phyloP scores from a whole-genome alignment of 2,113 vertebrate species.

The Lophura nycthemera region DNA sequence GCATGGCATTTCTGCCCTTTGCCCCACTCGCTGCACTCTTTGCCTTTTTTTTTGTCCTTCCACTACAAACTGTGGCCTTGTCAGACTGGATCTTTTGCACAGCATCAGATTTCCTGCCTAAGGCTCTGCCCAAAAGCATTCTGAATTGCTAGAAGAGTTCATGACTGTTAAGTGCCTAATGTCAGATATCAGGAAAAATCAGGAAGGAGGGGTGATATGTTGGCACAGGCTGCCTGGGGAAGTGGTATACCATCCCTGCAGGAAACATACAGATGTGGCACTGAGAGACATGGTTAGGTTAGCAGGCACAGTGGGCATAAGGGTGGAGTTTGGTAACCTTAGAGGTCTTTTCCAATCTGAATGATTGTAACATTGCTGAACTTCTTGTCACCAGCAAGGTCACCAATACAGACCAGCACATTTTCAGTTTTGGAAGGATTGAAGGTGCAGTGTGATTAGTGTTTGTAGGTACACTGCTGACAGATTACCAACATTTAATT shows the following conservation, averaged over 20 bases:
- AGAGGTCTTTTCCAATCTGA: no score
- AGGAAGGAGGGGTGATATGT: no score
- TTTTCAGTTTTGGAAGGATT: fast-evolving
- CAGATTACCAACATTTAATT: neutral
- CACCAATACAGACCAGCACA: neutral
- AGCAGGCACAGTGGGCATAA: no score
- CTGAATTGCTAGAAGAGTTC: fast-evolving
- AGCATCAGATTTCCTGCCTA: neutral
- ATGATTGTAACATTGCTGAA: neutral
- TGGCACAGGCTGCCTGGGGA: no score
- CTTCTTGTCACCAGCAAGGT: neutral
- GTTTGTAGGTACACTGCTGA: fast-evolving
- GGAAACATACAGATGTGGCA: no score
- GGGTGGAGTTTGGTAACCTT: no score
- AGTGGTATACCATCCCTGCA: no score
- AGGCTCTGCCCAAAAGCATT: neutral
- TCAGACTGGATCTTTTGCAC: fast-evolving
- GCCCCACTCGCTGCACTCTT: no score
- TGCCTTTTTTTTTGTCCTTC: neutral
- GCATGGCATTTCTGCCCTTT: neutral
- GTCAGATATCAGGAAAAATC: no score
- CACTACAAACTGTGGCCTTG: neutral
- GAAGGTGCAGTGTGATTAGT: fast-evolving
- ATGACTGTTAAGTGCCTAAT: fast-evolving
- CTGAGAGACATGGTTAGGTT: no score